Conservation (phyloP, 1,140 invertebrate genomes). For the Episyrphus balteatus region DNA sequence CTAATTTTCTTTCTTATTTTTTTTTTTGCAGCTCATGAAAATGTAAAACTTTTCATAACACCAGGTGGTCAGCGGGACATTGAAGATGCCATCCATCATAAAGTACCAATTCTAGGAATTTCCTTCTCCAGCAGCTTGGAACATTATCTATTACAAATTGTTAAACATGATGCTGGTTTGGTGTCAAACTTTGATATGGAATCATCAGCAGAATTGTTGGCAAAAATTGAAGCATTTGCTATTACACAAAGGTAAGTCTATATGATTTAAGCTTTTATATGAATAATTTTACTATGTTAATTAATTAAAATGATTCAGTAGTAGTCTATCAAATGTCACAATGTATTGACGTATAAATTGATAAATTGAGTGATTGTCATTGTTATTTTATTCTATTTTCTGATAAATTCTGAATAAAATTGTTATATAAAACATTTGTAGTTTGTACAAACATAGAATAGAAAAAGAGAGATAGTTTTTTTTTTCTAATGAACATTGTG, state of each 20-base stretch:
- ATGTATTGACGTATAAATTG: too few relatives aligned
- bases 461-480: constrained; percentile 6
- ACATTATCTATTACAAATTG: constrained; percentile 5
- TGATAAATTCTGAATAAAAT: too few relatives aligned
- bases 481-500: too few relatives aligned
- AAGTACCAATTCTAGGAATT: constrained; percentile 44
- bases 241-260: neutral
- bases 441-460: too few relatives aligned
- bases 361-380: too few relatives aligned
- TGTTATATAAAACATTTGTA: too few relatives aligned
- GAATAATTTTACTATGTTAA: neutral
- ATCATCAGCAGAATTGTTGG: neutral
- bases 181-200: neutral
- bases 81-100: constrained; percentile 44
- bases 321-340: too few relatives aligned
- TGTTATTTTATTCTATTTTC: too few relatives aligned
- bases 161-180: neutral
- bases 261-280: neutral
- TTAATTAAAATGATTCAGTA: too few relatives aligned
- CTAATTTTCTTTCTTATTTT: neutral
- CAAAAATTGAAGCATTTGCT: constrained; percentile 1
- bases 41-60: constrained; percentile 45
- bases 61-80: constrained; percentile 49
- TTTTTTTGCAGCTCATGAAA: constrained; percentile 38
- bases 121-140: neutral